Base-by-base conservation (phyloP, 2,113 vertebrate species). In the Eurystomus gularis region DNA sequence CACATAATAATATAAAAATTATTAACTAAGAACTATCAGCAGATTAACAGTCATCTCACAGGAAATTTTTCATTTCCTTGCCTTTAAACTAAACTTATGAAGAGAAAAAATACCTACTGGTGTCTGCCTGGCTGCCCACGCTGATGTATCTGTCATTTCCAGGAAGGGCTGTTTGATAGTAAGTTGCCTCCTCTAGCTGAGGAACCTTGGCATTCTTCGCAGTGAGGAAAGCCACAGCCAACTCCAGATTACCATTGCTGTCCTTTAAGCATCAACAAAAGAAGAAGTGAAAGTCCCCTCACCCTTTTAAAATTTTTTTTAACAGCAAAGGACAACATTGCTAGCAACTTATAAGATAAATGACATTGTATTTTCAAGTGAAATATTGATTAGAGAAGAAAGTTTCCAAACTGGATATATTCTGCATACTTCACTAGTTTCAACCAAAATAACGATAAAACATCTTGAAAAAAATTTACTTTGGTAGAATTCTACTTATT, bases 71-170 rank as follows among this genome's bases (percentile, higher is more conserved):
- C 23, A 24, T 66, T 83, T 62, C 14, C 31, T 86, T 77, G 49
- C 44, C 64, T 73, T 76, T 54, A 86, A 90, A 54, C 44, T 65
- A 58, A 69, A 65, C 14, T 89, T 71, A 73, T 1, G 24, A 69
- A 94, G 68, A 89, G 19, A 86, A 88, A 94, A 75, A 81, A 89
- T 85, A 97, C 99, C 96, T 98, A 99, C 99, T 99, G 82, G 99
- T 98, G 86, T 99, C 99, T 82, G 99, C 99, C 96, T 99, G 99
- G 97, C 99, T 99, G 97, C 99, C 99, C 97, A 99, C 99, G 10
- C 99, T 99, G 98, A 99, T 99, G 68, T 99, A 99, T 98, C 99
- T 97, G 96, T 99, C 99, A 69, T 99, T 99, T 94, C 98, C 98
- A 87, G 99, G 98, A 96, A 99, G 99, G 3, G 99, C 98, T 21